Percentiles rank a stretch among this genome's conserved stretches.
These are phyloP conservation scores for Eunapius fragilis DNA, from an alignment of 37 sponge, comb jelly and placozoan species.

Conservation along the genomic window DNA sequence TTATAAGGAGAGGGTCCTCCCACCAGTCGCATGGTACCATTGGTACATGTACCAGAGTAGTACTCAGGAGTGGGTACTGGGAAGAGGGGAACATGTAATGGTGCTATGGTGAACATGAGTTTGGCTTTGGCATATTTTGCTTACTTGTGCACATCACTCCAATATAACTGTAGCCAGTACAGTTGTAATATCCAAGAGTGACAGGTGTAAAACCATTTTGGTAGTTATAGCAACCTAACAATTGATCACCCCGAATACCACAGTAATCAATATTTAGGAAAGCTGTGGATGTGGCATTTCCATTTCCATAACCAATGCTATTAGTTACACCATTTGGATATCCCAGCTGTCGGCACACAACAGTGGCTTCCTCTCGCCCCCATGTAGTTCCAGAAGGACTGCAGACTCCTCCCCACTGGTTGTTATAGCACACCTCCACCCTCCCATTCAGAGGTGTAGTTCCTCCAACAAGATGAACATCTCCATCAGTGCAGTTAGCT, in stretches of 20 bases:
- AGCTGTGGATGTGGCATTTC: neutral
- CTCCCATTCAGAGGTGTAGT: neutral
- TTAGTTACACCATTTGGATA: neutral
- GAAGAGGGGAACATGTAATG: neutral
- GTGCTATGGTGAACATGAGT: neutral
- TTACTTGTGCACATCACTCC: neutral
- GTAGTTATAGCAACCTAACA: neutral
- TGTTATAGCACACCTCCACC: neutral
- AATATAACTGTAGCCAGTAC: neutral
- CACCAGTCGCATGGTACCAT: neutral
- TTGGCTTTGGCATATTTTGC: no score
- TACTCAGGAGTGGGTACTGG: neutral
- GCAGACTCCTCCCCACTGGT: neutral
- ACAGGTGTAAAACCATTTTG: neutral
- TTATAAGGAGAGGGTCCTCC: neutral
- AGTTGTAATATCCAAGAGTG: neutral
- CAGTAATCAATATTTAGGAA: neutral
- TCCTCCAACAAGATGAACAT: neutral
- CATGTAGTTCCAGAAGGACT: neutral
- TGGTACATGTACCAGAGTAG: neutral
- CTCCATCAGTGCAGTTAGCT: neutral
- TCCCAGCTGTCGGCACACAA: neutral
- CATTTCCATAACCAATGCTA: neutral
- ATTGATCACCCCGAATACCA: neutral
- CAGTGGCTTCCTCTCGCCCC: neutral